Evolutionary conservation across 2,797 vertebrate species (phyloP).

Genomic region (Falco concolor): DNA sequence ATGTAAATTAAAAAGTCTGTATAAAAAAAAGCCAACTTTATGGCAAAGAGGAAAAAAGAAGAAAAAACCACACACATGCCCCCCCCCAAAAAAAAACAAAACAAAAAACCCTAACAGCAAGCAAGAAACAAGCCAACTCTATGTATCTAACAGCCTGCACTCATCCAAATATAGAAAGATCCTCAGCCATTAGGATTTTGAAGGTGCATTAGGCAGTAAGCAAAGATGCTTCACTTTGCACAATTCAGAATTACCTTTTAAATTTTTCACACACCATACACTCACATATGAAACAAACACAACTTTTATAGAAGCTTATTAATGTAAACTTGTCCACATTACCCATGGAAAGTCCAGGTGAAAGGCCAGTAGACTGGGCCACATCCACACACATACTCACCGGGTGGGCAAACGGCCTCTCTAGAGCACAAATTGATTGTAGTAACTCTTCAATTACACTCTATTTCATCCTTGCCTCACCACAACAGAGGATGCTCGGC

Average conservation of each 20-base stretch:
- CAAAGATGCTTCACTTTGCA: background rate
- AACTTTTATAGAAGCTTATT: too few species aligned
- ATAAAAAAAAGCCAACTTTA: background rate
- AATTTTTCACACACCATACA: background rate
- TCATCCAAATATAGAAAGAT: background rate
- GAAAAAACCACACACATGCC: too few species aligned
- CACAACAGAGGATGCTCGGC: fast-evolving
- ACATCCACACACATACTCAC: too few species aligned
- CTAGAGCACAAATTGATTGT: background rate
- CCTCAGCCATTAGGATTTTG: background rate
- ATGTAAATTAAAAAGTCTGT: background rate
- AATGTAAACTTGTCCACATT: too few species aligned
- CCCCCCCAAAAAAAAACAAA: background rate
- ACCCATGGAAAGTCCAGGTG: background rate
- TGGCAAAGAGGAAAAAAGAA: background rate
- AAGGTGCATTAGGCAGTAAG: background rate
- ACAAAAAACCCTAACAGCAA: background rate
- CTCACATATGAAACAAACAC: background rate
- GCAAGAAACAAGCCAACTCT: background rate
- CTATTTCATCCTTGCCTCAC: background rate
- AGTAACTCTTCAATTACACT: background rate
- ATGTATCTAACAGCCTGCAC: background rate
- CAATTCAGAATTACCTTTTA: background rate
- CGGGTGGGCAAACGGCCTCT: background rate
- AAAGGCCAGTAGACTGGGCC: background rate